Evolutionary conservation across 2,113 vertebrate genomes (phyloP), one percentile per base, ranked within the genome.

Genomic region (Crotalus tigris): DNA sequence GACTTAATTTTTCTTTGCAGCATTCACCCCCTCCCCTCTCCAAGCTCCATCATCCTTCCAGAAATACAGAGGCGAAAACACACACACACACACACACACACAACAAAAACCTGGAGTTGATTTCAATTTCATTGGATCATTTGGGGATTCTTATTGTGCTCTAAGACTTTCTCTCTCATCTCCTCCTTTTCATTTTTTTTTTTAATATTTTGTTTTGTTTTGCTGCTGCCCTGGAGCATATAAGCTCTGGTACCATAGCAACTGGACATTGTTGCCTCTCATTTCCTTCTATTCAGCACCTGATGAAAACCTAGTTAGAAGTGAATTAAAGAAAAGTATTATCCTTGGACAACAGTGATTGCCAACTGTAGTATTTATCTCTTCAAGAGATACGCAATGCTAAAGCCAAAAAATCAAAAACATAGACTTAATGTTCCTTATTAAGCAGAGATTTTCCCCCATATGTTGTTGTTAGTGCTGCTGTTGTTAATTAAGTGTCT

Each of bases 131-230:
- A 93, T 88, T 92, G 17, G 93, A 89, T n/a, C 91, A 51, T 94
- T 89, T 26, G 94, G 96, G 95, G 93, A 93, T 95, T 89, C 94
- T 95, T 88, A 90, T 96, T 59, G 46, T 92, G 93, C 88, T 59
- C 94, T 95, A 13, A 24, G 24, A 94, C 94, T 96, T 91, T 64
- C 17, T 44, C 75, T 81, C 75, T 81, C 33, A 19, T 81, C 17
- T 44, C 75, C 17, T 81, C 33, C 69, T 75, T 75, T 75, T 39
- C 5, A 17, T 44, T 69, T n/a, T 59, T 59, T 59, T 59, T 69
- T 54, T 46, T 8, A 53, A 53, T 44, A 26, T 61, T 59, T 86
- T 90, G 61, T 57, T 88, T 86, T 90, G 85, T n/a, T 53, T 88
- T 93, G 0, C 92, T 91, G 93, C 92, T 93, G 55, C 49, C n/a